Conservation (phyloP, 2,888 invertebrate genomes). For the Platycheirus albimanus region DNA sequence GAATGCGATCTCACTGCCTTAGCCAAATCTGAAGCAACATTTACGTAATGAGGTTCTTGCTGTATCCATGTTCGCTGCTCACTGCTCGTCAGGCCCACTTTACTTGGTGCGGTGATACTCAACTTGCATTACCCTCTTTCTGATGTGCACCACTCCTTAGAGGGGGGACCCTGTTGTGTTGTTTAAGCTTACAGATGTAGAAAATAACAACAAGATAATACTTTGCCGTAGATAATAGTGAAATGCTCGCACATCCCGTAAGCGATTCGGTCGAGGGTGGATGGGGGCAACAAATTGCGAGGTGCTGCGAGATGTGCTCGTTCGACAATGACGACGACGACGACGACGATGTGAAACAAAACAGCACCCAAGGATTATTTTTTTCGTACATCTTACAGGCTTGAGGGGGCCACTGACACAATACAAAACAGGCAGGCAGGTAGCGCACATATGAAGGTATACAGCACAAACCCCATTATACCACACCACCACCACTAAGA, state of each 20-base stretch:
- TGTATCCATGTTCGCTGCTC: no score
- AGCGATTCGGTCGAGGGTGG: conserved; percentile 29
- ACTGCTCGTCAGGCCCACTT: conserved; percentile 3
- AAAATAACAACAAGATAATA: conserved; percentile 68
- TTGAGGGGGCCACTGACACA: conserved; percentile 18
- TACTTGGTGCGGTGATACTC: conserved; percentile 23
- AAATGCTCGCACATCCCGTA: conserved; percentile 47
- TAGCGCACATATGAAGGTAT: conserved; percentile 6
- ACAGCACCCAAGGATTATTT: conserved; percentile 63
- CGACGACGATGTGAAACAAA: conserved; percentile 70
- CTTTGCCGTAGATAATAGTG: conserved; percentile 60
- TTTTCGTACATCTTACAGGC: conserved; percentile 42
- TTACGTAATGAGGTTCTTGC: conserved; percentile 68
- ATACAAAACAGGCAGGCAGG: background rate
- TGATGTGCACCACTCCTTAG: conserved; percentile 32
- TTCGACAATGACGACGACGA: conserved; percentile 69
- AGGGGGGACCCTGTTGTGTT: conserved; percentile 37
- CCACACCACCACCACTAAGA: conserved; percentile 23
- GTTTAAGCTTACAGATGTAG: conserved; percentile 66
- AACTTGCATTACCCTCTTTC: conserved; percentile 48
- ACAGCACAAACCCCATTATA: conserved; percentile 1
- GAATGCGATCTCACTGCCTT: conserved; percentile 34
- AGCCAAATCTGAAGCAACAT: conserved; percentile 67
- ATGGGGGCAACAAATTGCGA: conserved; percentile 61
- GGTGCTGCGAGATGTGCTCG: conserved; percentile 65